These are phyloP conservation scores for Raja brachyura DNA, from an alignment of 2,113 vertebrate genomes.

Conservation along the genomic window DNA sequence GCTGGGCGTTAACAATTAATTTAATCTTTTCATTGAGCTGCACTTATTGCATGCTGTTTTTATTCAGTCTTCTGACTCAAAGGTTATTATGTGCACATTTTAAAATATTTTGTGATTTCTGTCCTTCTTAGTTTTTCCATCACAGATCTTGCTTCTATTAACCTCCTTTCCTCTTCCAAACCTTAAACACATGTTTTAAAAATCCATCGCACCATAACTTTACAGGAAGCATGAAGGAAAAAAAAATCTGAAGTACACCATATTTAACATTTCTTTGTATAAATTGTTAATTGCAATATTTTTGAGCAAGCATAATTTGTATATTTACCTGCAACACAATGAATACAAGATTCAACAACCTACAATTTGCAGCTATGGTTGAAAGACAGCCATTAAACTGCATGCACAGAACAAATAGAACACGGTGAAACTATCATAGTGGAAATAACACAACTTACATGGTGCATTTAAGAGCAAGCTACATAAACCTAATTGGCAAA, in stretches of 20 bases:
- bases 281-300: background rate
- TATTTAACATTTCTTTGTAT: background rate
- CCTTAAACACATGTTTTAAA: background rate
- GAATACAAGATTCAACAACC: background rate
- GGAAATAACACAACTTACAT: background rate
- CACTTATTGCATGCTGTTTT: background rate
- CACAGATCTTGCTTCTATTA: background rate
- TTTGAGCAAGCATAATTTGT: background rate
- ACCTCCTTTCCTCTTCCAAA: background rate
- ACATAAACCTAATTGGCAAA: background rate
- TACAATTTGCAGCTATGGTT: background rate
- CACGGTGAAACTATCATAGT: background rate
- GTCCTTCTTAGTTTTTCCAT: too few species aligned
- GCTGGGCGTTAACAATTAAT: background rate
- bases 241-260: background rate
- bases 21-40: background rate
- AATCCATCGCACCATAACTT: background rate
- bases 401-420: background rate
- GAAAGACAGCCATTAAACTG: background rate
- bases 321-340: background rate
- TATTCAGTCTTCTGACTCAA: background rate
- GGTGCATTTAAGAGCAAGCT: background rate
- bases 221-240: background rate
- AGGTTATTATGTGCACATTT: background rate
- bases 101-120: background rate